These are phyloP conservation scores for Bucco capensis DNA, from an alignment of 2,113 vertebrate species.

Conservation along the genomic window DNA sequence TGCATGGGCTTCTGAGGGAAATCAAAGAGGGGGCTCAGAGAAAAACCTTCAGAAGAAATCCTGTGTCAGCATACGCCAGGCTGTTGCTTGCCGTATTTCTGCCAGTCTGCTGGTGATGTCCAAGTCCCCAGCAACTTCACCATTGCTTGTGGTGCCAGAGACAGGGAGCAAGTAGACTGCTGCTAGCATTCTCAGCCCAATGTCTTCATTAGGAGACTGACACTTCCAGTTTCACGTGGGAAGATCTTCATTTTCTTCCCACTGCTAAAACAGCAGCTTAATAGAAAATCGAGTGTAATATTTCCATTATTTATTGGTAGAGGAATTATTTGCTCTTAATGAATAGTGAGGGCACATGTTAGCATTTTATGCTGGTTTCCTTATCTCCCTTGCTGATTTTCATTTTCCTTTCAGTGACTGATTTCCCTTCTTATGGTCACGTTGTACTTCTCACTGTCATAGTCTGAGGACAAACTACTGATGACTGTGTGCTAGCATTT, in stretches of 20 bases:
- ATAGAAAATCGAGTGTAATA: not conserved
- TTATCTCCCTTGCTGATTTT: not conserved
- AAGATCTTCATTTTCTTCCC: not conserved
- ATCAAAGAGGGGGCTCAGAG: not conserved
- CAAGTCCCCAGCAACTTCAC: not conserved
- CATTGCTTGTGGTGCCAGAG: rapidly evolving
- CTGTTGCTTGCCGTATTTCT: not conserved
- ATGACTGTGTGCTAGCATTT: not conserved
- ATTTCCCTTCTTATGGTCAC: not conserved
- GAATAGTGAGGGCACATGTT: not conserved
- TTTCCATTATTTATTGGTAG: not conserved
- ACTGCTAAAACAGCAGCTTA: not conserved
- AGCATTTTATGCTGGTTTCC: not conserved
- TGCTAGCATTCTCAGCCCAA: rapidly evolving
- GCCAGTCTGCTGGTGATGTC: not conserved
- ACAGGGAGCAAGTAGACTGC: not conserved
- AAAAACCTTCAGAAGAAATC: not conserved
- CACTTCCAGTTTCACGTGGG: not conserved
- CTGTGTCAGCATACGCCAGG: not conserved
- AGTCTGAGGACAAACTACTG: not conserved
- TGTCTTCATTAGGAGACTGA: not conserved
- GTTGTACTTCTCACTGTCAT: not conserved
- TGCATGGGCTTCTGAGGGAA: not conserved
- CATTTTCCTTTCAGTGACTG: rapidly evolving
- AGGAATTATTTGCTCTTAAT: not conserved